A percentile compares a stretch with the other conserved stretches of the same genome.
These are phyloP conservation scores for Coptodon rendalli DNA, from an alignment of 2,113 vertebrate genomes.

Conservation along the genomic window DNA sequence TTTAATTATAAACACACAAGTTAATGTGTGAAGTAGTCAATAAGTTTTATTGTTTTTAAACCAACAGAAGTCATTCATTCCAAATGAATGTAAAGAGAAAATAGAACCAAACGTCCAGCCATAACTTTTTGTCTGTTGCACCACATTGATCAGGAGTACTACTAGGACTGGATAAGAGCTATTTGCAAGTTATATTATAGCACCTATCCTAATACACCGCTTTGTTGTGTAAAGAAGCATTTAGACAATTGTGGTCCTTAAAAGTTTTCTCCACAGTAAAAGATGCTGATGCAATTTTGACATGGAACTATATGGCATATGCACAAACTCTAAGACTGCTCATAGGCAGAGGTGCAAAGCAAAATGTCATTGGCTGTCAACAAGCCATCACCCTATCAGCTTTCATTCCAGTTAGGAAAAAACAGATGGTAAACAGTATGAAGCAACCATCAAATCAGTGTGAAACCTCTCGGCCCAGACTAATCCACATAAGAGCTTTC, in stretches of 20 bases:
- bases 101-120: neutral
- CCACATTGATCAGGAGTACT: neutral
- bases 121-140: neutral
- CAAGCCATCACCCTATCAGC: neutral
- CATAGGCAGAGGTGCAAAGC: neutral
- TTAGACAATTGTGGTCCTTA: neutral
- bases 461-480: neutral
- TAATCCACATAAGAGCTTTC: slow-evolving; percentile 34
- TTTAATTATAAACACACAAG: neutral
- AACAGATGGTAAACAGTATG: neutral
- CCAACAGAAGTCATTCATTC: neutral
- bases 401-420: neutral
- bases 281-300: neutral
- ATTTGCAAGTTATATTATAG: fast-evolving
- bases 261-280: neutral
- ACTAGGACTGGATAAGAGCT: neutral
- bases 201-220: neutral
- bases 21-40: fast-evolving
- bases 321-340: neutral
- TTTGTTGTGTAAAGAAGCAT: neutral
- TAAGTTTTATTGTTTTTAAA: neutral
- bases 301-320: neutral
- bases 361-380: neutral
- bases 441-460: slow-evolving; percentile 28
- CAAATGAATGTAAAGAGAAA: neutral